A percentile compares a stretch with the other conserved stretches of the same genome.
phyloP scores from a whole-genome alignment of 30 jellyfish, hydroid and myxozoan species.

The Hydra vulgaris region DNA sequence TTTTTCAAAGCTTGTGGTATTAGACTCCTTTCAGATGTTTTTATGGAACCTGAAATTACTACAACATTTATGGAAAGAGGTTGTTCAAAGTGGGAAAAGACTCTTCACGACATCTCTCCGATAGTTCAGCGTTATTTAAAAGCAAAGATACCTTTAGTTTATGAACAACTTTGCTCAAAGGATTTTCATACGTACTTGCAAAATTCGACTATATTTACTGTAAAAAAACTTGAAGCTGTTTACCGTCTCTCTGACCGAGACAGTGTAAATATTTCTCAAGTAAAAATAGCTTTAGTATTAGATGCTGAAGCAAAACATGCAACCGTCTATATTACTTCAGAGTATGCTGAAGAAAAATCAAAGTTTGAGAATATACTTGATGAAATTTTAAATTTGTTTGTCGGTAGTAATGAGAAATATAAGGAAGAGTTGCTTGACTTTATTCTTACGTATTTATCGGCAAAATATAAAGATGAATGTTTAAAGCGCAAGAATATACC shows the following conservation, averaged over 20 bases:
- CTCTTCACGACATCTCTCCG: slow-evolving; percentile 24
- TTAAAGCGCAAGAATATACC: background rate
- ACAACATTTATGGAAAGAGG: slow-evolving; percentile 39
- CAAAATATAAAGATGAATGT: background rate
- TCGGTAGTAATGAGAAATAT: background rate
- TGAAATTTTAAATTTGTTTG: slow-evolving; percentile 15
- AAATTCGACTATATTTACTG: slow-evolving; percentile 25
- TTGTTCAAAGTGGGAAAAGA: slow-evolving; percentile 43
- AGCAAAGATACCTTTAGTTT: background rate
- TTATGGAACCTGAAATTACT: slow-evolving; percentile 27
- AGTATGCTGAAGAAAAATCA: background rate
- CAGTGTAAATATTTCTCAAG: slow-evolving; percentile 21
- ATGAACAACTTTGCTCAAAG: slow-evolving; percentile 19
- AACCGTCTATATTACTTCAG: slow-evolving; percentile 13
- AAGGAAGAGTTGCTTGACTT: slow-evolving; percentile 7
- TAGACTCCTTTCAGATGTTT: slow-evolving; percentile 16
- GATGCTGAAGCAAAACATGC: background rate
- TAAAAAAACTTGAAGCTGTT: slow-evolving; percentile 28
- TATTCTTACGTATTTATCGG: slow-evolving; percentile 6
- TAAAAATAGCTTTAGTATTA: slow-evolving; percentile 16
- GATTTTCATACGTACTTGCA: slow-evolving; percentile 15
- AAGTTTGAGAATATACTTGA: background rate
- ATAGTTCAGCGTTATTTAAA: slow-evolving; percentile 38
- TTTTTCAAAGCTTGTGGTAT: slow-evolving; percentile 35
- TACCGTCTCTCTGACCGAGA: slow-evolving; percentile 27